Evolutionary conservation across 2,797 vertebrate genomes (phyloP).

Genomic region (Phyllotis vaccarum): DNA sequence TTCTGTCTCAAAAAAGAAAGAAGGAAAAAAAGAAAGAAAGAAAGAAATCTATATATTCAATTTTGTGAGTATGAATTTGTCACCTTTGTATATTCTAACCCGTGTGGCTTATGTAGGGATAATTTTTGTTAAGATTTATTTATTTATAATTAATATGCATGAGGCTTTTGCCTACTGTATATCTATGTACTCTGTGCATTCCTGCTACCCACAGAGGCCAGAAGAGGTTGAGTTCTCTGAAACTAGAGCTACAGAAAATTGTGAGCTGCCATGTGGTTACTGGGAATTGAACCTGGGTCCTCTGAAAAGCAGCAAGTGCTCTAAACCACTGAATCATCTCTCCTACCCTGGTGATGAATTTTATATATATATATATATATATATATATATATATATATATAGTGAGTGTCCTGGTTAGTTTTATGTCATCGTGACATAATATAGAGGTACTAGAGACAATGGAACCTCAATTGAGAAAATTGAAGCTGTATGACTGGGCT

Average conservation of each 20-base stretch:
- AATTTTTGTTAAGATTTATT: background rate
- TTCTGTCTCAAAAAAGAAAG: background rate
- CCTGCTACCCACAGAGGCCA: background rate
- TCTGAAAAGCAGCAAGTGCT: background rate
- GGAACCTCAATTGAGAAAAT: background rate
- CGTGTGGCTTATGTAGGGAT: background rate
- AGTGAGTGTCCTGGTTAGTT: background rate
- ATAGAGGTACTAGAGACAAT: background rate
- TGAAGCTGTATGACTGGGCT: background rate
- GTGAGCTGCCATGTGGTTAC: background rate
- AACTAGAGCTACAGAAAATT: background rate
- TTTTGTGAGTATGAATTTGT: constrained; percentile 24
- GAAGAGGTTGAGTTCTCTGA: background rate
- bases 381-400: too few species aligned
- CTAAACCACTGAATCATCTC: background rate
- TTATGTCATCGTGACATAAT: background rate
- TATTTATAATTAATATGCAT: background rate
- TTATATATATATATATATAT: too few species aligned
- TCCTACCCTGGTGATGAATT: background rate
- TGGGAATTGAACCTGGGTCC: background rate
- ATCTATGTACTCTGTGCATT: background rate
- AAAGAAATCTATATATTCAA: background rate
- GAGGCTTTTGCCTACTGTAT: background rate
- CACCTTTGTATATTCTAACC: constrained; percentile 29
- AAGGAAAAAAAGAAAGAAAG: background rate